phyloP scores from a whole-genome alignment of 2,113 vertebrate species.

The Tragelaphus strepsiceros region DNA sequence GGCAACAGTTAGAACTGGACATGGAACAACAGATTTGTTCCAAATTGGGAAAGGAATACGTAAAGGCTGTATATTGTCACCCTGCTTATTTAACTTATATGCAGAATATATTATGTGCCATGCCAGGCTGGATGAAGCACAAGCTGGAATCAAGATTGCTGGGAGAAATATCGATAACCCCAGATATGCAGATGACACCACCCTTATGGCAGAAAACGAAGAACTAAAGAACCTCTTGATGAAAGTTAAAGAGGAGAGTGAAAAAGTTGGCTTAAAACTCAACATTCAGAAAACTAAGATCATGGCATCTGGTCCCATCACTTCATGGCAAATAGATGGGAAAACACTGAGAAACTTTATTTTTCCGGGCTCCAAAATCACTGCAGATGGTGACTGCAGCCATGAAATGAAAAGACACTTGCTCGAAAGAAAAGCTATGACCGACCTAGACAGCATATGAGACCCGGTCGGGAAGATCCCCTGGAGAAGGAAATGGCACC shows the following conservation, averaged over 20 bases:
- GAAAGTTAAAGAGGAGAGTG: background rate
- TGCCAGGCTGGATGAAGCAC: background rate
- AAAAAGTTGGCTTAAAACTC: no score
- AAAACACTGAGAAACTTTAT: no score
- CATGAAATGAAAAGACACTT: no score
- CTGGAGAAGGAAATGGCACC: no score
- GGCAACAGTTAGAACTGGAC: background rate
- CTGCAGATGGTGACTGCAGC: no score
- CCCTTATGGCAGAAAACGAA: background rate
- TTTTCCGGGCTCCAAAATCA: no score
- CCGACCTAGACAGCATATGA: no score
- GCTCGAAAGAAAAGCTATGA: no score
- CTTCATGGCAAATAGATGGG: background rate
- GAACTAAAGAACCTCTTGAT: background rate
- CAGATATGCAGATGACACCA: background rate
- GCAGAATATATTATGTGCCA: background rate
- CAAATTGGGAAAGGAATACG: background rate
- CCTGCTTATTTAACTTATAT: background rate
- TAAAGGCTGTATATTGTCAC: background rate
- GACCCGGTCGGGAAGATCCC: no score
- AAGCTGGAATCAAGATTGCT: background rate
- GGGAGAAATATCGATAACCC: background rate
- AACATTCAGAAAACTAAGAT: background rate
- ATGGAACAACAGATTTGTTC: background rate
- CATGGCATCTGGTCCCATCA: background rate